Evolutionary conservation across 2,113 vertebrate species (phyloP).

Genomic region (Sakesphorus luctuosus): DNA sequence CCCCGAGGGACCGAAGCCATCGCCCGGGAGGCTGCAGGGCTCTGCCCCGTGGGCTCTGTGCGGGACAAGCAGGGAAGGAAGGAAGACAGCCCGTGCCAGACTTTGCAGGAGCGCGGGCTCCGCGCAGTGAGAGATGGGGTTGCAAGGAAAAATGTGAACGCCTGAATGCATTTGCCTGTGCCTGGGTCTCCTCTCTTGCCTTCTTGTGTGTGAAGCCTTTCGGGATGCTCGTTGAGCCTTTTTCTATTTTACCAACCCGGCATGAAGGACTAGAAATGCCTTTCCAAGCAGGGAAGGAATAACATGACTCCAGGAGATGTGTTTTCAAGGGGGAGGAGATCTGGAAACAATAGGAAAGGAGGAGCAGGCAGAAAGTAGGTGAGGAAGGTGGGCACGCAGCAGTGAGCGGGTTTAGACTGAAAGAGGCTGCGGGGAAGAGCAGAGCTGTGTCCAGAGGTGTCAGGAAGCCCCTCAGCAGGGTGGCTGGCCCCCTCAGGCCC

Average conservation of each 20-base stretch:
- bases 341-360: neutral
- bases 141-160: accelerated
- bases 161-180: accelerated
- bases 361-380: neutral
- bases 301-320: neutral
- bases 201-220: neutral
- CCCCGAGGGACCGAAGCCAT: too few relatives aligned
- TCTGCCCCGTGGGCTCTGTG: too few relatives aligned
- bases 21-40: neutral
- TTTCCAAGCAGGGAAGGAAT: neutral
- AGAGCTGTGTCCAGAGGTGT: accelerated
- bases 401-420: neutral
- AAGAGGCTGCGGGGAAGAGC: neutral
- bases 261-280: neutral
- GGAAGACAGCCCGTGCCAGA: neutral
- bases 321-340: neutral
- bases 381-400: neutral
- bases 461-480: neutral
- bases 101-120: neutral
- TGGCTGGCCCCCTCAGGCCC: accelerated
- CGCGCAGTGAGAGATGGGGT: neutral
- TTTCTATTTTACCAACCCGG: accelerated
- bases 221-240: neutral
- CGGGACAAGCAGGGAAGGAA: neutral
- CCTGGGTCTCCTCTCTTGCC: neutral